Evolutionary conservation across 2,888 invertebrate genomes (phyloP), one percentile per base, ranked within the genome.

Genomic region (Stenchaetothrips biformis): DNA sequence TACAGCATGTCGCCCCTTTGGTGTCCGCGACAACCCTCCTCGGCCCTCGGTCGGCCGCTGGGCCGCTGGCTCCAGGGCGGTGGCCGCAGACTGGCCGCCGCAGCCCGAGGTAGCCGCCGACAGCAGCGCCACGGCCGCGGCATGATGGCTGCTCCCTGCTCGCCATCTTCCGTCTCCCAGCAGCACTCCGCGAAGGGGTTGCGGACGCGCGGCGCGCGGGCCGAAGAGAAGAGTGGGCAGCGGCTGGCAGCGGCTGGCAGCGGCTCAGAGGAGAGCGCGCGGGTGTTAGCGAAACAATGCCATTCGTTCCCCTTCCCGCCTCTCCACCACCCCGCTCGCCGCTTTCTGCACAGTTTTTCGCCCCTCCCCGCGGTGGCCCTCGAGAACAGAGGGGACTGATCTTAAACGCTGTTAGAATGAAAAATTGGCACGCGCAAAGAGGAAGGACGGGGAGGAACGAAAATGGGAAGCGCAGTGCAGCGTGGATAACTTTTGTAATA

Each of bases 321-420:
- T 62, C 77, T 37, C 25, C 77, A 78, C 80, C 79, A 79, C 79
- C 77, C 79, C 82, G 82, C 83, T 81, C 78, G 67, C 81, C 79
- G 80, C 79, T 80, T 80, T 80, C 78, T 80, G 82, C 81, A 82
- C 83, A 82, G 81, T 80, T 82, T 79, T 80, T 81, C 53, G 81
- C 82, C 80, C 80, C 53, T 78, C 79, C 80, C 78, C 80, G 62
- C 78, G 74, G 59, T 81, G 78, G 79, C 80, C 82, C 78, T 79
- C 78, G 80, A 81, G 74, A 25, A 48, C 81, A 25, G 25, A 74
- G 25, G 67, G 25, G 21, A 21, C 67, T 74, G 67, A 74, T 74
- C 67, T 74, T 74, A 74, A 74, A 74, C 67, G 67, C 67, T 74
- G 21, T 21, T 21, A 74, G 67, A 74, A 74, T 74, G 67, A 25